phyloP scores from a whole-genome alignment of 2,113 vertebrate genomes.

The Neopipo cinnamomea region DNA sequence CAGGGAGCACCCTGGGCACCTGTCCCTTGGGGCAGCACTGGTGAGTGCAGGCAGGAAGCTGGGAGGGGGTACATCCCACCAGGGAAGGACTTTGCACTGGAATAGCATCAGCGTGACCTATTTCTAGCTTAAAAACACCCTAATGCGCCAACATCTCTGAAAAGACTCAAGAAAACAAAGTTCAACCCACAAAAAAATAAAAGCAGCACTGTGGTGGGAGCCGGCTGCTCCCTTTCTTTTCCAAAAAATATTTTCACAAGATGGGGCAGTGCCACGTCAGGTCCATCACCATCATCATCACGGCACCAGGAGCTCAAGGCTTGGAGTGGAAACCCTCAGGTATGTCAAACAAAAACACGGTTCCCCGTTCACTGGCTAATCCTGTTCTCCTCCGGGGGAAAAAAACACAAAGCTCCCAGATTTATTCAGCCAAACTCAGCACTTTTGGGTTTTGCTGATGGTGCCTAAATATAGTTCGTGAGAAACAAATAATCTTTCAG shows the following conservation, averaged over 20 bases:
- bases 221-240: neutral
- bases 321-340: constrained; percentile 49
- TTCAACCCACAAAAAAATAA: neutral
- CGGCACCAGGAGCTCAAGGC: neutral
- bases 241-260: neutral
- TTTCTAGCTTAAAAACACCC: neutral
- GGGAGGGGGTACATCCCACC: too few species aligned
- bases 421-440: constrained; percentile 56
- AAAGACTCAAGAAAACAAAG: neutral
- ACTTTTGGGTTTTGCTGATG: constrained; percentile 22
- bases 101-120: neutral
- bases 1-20: neutral
- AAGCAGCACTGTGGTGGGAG: neutral
- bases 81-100: neutral
- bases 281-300: neutral
- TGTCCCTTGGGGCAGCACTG: neutral
- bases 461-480: constrained; percentile 29
- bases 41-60: neutral
- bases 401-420: constrained; percentile 12
- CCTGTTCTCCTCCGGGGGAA: neutral
- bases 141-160: neutral
- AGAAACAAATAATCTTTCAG: constrained; percentile 48
- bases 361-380: neutral
- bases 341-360: constrained; percentile 56
- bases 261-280: neutral